Evolutionary conservation across 2,797 vertebrate genomes (phyloP), one percentile per base, ranked within the genome.

Genomic region (Lophotriccus pileatus): DNA sequence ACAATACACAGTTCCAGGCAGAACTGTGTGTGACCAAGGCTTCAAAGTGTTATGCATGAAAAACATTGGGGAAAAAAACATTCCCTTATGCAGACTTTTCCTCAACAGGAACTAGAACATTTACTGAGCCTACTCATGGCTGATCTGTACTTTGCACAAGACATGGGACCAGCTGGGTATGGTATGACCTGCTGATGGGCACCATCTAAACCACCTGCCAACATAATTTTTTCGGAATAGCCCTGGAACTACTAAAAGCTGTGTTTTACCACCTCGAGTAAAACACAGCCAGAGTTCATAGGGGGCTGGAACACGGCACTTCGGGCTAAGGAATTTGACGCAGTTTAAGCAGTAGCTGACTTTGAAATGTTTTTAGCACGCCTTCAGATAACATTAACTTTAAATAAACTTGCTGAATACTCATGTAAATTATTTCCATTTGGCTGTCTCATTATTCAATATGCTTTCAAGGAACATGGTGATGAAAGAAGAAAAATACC

Each of bases 401-500:
- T 96, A 97, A 97, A 97, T 97, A 97, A 96, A 96, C 92, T 93
- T 94, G 94, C 91, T 86, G 95, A 98, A 97, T 96, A 95, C 91
- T 95, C 94, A 92, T 96, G 95, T 95, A 97, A 97, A 97, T 97
- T 96, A 97, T 96, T 97, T 97, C 94, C 90, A 96, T 97, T 96
- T 97, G 94, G 96, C 97, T 96, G 94, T 93, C 95, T 97, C 97
- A 98, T 97, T 97, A 98, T 98, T 98, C 97, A 98, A 89, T 97
- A 95, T 96, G 98, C 97, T 98, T 98, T 98, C 98, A 98, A 98
- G 98, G 98, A 98, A 98, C 98, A 96, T 36, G 90, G 96, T 97
- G 97, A 98, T 97, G 98, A 97, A 97, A 98, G 97, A 97, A 96
- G 97, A 97, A 98, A 98, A 98, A 98, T 97, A 97, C 97, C 96